Base-by-base conservation (phyloP, 2,113 vertebrate species). In the Tychaedon coryphoeus region DNA sequence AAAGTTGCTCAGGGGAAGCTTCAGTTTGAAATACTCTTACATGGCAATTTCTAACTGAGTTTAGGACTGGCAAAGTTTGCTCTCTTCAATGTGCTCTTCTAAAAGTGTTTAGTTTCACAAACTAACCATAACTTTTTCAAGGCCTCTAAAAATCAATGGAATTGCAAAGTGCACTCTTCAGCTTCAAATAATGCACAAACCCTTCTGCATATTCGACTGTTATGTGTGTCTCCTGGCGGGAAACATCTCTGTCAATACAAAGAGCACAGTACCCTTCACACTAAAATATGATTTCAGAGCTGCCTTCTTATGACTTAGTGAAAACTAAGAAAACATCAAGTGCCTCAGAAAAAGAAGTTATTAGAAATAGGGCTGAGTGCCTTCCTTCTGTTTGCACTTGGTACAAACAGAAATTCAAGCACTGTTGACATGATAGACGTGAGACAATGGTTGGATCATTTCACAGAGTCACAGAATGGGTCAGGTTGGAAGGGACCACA, bases 381-480 rank as follows among this genome's bases (percentile, higher is more conserved):
- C 7, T 79, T 86, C 4, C 24, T 65, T 87, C 40, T 62, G 26
- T 38, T 48, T 82, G 14, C 34, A 61, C 17, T 48, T 70, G 36
- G 31, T 26, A 34, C 31, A 86, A 60, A 73, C 12, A 71, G 34
- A 67, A 79, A 72, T 56, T 45, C 5, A 62, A 65, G 40, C 26
- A 8, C 6, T 23, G 6, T 19, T 88, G 40, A 47, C 29, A 34
- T 1, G 2, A 51, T 9, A 1, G 0, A 23, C 9, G 2, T 33
- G 45, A 69, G 57, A 69, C 19, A 36, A 31, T 20, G 6, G 5
- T 8, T 73, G n/a, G 50, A 71, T 58, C 11, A 16, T 78, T 94
- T 73, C 51, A 66, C 33, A 38, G 51, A n/a, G n/a, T 29, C 45
- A 60, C 23, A 33, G 64, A 15, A 12, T 45, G 60, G 10, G 23